Evolutionary conservation across 2,888 invertebrate genomes (phyloP), one percentile per base, ranked within the genome.

Genomic region (Diarsia rubi): DNA sequence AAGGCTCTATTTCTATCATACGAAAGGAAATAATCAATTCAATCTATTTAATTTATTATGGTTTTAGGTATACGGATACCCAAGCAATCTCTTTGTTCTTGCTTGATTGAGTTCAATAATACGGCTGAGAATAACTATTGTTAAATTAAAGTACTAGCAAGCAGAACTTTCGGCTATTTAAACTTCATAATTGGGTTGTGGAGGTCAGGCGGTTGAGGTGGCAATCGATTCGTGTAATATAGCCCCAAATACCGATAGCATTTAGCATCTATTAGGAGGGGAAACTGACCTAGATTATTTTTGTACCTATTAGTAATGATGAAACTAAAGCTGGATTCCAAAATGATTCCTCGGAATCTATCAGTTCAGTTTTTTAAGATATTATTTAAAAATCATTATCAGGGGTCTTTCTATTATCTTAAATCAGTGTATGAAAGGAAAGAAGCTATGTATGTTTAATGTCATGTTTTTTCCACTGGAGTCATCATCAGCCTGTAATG

Each of bases 191-290:
- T 54, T 54, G n/a, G n/a, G 14, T 27, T 63, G 16, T 67, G 63
- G 47, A 73, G 66, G 74, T 79, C 75, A 59, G 37, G 14, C 47
- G 16, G 66, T 67, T 79, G 67, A 59, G 37, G 14, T 42, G 14
- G 27, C 19, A 37, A 72, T 52, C 31, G 62, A 69, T 24, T 45
- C 16, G 54, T 31, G 24, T 62, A 9, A 54, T 47, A 54, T 31
- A 69, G 45, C 62, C 27, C 24, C 21, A 21, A 52, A 27, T 27
- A 24, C 31, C 24, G 52, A 42, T 42, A 12, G 1, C 37, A 54
- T 47, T 57, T 60, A 52, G 14, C 31, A 45, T 62, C 66, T 27
- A 47, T 31, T 74, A 44, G 3, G 37, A 52, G 19, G 37, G 37
- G 24, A 42, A 44, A 27, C 24, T 71, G 47, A 27, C 45, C 45